Evolutionary conservation across 2,797 vertebrate genomes (phyloP), one percentile per base, ranked within the genome.

Genomic region (Kryptopterus vitreolus): DNA sequence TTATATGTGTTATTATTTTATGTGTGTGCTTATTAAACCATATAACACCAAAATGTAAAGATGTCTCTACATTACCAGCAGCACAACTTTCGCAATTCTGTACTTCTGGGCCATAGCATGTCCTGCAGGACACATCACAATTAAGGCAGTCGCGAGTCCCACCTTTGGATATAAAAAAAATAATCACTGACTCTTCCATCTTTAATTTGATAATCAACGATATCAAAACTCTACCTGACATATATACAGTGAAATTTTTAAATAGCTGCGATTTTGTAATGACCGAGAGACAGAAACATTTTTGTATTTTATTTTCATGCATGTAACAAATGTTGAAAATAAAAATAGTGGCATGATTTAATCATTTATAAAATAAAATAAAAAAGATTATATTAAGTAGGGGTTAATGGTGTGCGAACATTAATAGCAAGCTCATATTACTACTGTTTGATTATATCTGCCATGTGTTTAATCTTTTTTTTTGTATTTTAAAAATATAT

Each of bases 51-150:
- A 16, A 82, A 63, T 75, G 55, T 46, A 31, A 76, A 71, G n/a
- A 1, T 38, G 43, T 7, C 0, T 57, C 26, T 10, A 72, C 50
- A 63, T 29, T 91, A 92, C 90, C 92, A 85, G 88, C 86, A 81
- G 90, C 87, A 78, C 93, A 94, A 13, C 91, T 88, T 53, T 92
- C 89, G 85, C 93, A 94, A 79, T 94, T 88, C 71, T 93, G 87
- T 1, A 88, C 86, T 82, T 88, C 81, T 20, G 92, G 90, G 22
- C 93, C 93, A 81, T 94, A 94, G 82, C 93, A 93, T 61, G 91
- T 91, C 62, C 90, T 89, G 70, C 89, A 93, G 31, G 90, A 90
- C 2, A 76, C 74, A 62, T 93, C 88, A 79, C 91, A 95, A 3
- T 65, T 10, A 6, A 83, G 79, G 50, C 88, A 95, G 72, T 88